phyloP scores from a whole-genome alignment of 1,140 invertebrate species.

The Drosophila jambulina region DNA sequence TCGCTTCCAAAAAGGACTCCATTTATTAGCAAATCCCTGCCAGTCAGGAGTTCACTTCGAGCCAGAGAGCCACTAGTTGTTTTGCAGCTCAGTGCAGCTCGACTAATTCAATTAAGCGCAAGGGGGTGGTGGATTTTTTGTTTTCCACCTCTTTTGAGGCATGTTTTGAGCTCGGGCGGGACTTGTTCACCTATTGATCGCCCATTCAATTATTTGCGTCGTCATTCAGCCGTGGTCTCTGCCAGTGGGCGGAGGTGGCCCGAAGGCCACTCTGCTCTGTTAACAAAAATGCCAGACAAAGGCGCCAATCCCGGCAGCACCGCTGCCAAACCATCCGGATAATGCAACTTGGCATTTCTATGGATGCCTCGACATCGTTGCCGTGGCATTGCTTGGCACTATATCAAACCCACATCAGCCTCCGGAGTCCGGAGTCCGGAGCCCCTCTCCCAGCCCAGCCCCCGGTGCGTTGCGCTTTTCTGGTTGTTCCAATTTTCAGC shows the following conservation, averaged over 20 bases:
- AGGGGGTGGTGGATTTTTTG: neutral
- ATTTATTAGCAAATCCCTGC: conserved; percentile 41
- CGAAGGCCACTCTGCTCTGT: conserved; percentile 23
- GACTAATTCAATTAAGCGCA: conserved; percentile 41
- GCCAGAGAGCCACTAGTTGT: conserved; percentile 7
- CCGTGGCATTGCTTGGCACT: conserved; percentile 61
- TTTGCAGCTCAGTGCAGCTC: conserved; percentile 24
- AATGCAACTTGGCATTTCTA: conserved; percentile 80
- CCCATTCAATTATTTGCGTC: conserved; percentile 74
- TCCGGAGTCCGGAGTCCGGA: neutral
- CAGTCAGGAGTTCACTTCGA: neutral
- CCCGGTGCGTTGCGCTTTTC: conserved; percentile 65
- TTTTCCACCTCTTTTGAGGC: conserved; percentile 22
- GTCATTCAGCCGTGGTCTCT: conserved; percentile 47
- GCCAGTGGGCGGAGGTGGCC: neutral
- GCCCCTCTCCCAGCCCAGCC: neutral
- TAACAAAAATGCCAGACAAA: conserved; percentile 70
- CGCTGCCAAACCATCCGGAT: conserved; percentile 39
- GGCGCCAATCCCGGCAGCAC: conserved; percentile 43
- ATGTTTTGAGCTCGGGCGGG: conserved; percentile 34
- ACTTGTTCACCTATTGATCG: conserved; percentile 78
- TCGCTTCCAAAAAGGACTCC: conserved; percentile 2
- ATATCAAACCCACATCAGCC: conserved; percentile 28
- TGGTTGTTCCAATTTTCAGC: conserved; percentile 51
- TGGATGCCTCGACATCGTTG: conserved; percentile 62